These are phyloP conservation scores for Felis chaus DNA, from an alignment of 2,113 vertebrate species.

Conservation along the genomic window DNA sequence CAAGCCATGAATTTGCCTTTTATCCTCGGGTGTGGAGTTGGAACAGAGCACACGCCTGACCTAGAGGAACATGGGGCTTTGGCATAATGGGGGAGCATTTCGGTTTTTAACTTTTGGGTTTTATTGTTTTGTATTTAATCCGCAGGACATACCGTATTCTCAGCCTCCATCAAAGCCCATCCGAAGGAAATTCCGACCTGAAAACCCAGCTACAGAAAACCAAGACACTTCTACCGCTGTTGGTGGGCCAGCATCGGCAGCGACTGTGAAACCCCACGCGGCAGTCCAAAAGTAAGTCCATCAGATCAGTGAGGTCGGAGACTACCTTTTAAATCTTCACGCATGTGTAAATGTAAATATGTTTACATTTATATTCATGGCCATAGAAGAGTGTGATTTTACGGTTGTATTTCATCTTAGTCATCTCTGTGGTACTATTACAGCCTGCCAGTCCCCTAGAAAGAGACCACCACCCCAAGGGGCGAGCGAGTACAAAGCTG, in stretches of 20 bases:
- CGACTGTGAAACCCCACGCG: conserved; percentile 84
- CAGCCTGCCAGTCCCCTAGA: background rate
- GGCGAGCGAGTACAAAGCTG: background rate
- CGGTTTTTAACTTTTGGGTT: background rate
- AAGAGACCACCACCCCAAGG: background rate
- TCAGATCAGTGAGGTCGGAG: background rate
- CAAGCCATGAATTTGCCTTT: background rate
- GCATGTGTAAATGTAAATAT: background rate
- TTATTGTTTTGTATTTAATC: conserved; percentile 50
- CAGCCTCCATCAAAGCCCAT: conserved; percentile 93
- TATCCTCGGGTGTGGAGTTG: background rate
- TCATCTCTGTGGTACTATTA: background rate
- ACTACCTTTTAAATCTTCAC: background rate
- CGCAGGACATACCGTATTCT: conserved; percentile 87
- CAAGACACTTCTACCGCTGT: conserved; percentile 83
- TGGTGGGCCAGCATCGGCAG: conserved; percentile 77
- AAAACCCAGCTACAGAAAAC: conserved; percentile 88
- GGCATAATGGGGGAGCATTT: background rate
- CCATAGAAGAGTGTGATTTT: background rate
- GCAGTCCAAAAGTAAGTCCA: conserved; percentile 89
- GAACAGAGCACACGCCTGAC: background rate
- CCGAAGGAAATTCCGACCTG: conserved; percentile 91
- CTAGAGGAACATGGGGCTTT: background rate
- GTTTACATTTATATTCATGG: background rate
- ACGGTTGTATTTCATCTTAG: background rate